Conservation (phyloP, 2,113 vertebrate genomes). For the Labeo rohita region DNA sequence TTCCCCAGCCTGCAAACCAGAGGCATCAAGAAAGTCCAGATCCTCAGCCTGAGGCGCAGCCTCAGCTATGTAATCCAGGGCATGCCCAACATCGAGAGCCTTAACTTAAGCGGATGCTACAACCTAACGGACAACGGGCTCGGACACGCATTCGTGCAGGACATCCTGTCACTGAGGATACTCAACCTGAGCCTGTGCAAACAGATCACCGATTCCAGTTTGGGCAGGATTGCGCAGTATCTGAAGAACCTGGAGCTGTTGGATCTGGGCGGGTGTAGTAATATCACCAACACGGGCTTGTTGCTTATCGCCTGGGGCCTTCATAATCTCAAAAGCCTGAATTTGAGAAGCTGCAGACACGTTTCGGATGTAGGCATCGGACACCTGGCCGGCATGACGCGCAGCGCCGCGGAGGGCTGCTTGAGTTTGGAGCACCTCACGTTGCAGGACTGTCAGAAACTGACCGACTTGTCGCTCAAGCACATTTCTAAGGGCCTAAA, state of each 20-base stretch:
- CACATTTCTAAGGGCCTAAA: conserved; percentile 93
- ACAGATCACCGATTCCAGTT: conserved; percentile 98
- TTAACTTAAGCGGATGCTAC: conserved; percentile 98
- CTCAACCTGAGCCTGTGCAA: conserved; percentile 98
- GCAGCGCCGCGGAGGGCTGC: conserved; percentile 94
- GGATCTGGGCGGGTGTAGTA: conserved; percentile 96
- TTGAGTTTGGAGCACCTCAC: conserved; percentile 95
- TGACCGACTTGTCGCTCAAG: conserved; percentile 94
- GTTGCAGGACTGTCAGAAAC: conserved; percentile 98
- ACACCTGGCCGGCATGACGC: conserved; percentile 97
- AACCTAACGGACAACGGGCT: conserved; percentile 98
- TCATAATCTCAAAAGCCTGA: conserved; percentile 96
- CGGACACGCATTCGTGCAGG: conserved; percentile 96
- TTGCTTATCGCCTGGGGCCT: conserved; percentile 96
- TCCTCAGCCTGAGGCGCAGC: conserved; percentile 94
- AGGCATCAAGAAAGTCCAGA: conserved; percentile 95
- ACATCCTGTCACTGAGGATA: conserved; percentile 91
- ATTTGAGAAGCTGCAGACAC: conserved; percentile 95
- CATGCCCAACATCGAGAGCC: conserved; percentile 97
- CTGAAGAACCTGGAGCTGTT: conserved; percentile 96
- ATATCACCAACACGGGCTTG: conserved; percentile 97
- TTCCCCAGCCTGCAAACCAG: conserved; percentile 97
- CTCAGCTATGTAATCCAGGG: conserved; percentile 99
- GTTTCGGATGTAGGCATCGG: conserved; percentile 98
- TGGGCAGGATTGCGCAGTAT: conserved; percentile 96